A percentile compares a stretch with the other conserved stretches of the same genome.
Evolutionary conservation across 1,140 invertebrate species (phyloP).

Genomic region (Dendroctonus valens): DNA sequence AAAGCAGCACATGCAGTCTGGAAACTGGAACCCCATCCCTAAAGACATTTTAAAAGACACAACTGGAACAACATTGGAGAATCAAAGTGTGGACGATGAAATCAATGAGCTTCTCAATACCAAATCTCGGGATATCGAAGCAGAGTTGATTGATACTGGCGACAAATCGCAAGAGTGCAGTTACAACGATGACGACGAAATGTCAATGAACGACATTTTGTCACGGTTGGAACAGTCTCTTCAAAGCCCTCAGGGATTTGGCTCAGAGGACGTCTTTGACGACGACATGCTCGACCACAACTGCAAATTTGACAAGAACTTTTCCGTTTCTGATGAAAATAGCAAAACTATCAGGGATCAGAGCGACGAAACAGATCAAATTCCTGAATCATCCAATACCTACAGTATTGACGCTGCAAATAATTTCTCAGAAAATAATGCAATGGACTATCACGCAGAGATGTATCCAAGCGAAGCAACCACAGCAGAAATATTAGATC

Average conservation of each 20-base stretch:
- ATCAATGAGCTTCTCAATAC: constrained; percentile 39
- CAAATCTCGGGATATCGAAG: constrained; percentile 40
- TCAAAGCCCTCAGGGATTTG: constrained; percentile 52
- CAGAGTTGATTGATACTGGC: constrained; percentile 37
- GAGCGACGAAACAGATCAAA: constrained; percentile 2
- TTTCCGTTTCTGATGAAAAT: constrained; percentile 15
- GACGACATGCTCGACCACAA: constrained; percentile 10
- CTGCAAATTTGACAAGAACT: constrained; percentile 2
- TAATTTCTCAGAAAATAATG: no score
- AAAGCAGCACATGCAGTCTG: constrained; percentile 50
- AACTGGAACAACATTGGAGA: not conserved
- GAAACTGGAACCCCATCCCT: constrained; percentile 41
- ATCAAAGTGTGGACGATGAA: constrained; percentile 27
- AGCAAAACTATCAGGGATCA: constrained; percentile 9
- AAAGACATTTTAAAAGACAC: constrained; percentile 15
- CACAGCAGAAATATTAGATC: no score
- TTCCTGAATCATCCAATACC: not conserved
- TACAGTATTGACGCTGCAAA: no score
- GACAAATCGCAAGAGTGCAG: constrained; percentile 49
- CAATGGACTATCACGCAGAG: no score
- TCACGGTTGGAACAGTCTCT: constrained; percentile 57
- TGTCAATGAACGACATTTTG: constrained; percentile 60
- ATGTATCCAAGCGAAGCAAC: no score
- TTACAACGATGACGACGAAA: constrained; percentile 60
- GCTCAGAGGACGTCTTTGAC: constrained; percentile 18